A percentile compares a stretch with the other conserved stretches of the same genome.
These are phyloP conservation scores for Nerophis lumbriciformis DNA, from an alignment of 2,113 vertebrate species.

Conservation along the genomic window DNA sequence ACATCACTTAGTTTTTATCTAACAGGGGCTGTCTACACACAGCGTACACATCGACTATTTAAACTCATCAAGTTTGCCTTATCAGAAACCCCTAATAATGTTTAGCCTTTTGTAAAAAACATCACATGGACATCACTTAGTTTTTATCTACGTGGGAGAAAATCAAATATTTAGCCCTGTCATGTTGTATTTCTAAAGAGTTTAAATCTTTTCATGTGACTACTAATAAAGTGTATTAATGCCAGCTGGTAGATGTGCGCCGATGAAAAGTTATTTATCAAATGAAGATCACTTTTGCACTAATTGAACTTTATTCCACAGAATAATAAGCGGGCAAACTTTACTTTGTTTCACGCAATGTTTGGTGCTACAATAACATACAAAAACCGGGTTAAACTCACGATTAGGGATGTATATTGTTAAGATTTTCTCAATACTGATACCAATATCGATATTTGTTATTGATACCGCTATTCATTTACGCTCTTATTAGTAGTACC, in stretches of 20 bases:
- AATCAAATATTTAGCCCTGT: neutral
- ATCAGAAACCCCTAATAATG: neutral
- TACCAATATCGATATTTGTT: no score
- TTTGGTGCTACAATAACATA: no score
- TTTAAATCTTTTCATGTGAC: neutral
- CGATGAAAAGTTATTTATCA: neutral
- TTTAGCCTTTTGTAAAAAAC: neutral
- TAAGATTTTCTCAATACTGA: no score
- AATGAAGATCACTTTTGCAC: no score
- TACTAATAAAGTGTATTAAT: constrained; percentile 9
- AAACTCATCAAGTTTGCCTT: neutral
- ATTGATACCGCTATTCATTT: no score
- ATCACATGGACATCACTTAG: neutral
- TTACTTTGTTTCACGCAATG: no score
- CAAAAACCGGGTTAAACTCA: no score
- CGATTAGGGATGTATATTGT: no score
- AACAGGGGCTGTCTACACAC: neutral
- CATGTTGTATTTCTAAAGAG: neutral
- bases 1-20: neutral
- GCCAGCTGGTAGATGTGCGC: neutral
- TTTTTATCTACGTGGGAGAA: constrained; percentile 2
- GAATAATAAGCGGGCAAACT: no score
- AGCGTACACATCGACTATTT: neutral
- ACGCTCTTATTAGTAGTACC: no score
- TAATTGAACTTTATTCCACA: no score